Base-by-base conservation (phyloP, 2,888 invertebrate genomes). In the Abrostola tripartita region DNA sequence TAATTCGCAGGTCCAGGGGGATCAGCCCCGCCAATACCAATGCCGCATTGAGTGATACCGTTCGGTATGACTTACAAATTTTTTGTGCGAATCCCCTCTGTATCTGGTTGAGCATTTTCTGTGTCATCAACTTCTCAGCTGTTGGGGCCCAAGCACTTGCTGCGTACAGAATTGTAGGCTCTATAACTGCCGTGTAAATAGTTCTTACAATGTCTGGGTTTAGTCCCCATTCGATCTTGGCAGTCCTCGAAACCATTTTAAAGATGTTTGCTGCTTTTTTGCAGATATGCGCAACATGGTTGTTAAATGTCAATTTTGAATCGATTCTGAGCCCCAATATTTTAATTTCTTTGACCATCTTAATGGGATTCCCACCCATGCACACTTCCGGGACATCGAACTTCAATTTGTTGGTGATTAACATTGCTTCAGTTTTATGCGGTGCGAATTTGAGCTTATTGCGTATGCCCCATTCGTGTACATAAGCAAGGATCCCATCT, bases 121-220 rank as follows among this genome's bases (percentile, higher is more conserved):
- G 8, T 5, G 42, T 6, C n/a, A 35, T 8, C 5, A 35, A 24
- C 36, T 54, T 54, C 1, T 41, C 14, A 0, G 36, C 35, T 0
- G 35, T 11, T 5, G 12, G 24, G 5, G 35, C 54, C 54, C 54
- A 54, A 2, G 35, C 54, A 12, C 54, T 54, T 35, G 54, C 54
- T 4, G 54, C 54, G 38, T 54, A 54, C 35, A 37, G 2, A 7
- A 54, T 11, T 7, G 14, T 41, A 0, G 42, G 54, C 35, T 54
- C 54, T 10, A 50, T 14, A 4, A 36, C 36, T 0, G 50, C 50
- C 5, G 5, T 5, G n/a, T 44, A 44, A 6, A 44, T 11, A 11
- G 6, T 11, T 11, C 44, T 44, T 6, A n/a, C 8, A 6, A 44
- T 44, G 5, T 11, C 11, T 6, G 44, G 6, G 11, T 11, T 44